Conservation (phyloP, 1,140 invertebrate species). For the Luehdorfia chinensis region DNA sequence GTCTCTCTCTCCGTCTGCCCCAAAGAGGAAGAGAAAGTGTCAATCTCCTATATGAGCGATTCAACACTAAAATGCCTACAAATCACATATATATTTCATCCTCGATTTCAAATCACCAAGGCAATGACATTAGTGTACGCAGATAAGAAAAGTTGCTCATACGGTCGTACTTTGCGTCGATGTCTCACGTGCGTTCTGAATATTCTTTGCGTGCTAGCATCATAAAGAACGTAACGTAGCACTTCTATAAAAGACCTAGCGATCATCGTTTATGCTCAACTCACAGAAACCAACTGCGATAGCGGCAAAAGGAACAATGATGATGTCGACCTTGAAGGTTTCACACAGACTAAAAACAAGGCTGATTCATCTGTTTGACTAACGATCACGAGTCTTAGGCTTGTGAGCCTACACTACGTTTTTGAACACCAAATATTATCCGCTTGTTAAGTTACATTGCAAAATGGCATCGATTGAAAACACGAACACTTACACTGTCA, state of each 20-base stretch:
- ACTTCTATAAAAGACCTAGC: slow-evolving; percentile 41
- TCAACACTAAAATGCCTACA: no score
- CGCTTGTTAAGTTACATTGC: no score
- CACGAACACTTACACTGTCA: no score
- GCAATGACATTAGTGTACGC: slow-evolving; percentile 26
- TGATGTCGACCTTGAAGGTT: slow-evolving; percentile 46
- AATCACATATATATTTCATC: no score
- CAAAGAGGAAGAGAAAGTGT: slow-evolving; percentile 32
- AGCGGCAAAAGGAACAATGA: slow-evolving; percentile 14
- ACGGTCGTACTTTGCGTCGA: slow-evolving; percentile 25
- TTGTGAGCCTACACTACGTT: background rate
- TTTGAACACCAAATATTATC: no score
- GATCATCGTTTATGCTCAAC: slow-evolving; percentile 24
- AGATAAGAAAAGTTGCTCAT: slow-evolving; percentile 14
- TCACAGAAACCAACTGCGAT: slow-evolving; percentile 27
- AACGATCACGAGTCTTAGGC: background rate
- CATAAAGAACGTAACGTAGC: slow-evolving; percentile 38
- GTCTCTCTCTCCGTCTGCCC: slow-evolving; percentile 60
- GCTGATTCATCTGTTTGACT: slow-evolving; percentile 48
- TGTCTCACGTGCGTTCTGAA: slow-evolving; percentile 23
- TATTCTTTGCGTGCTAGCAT: slow-evolving; percentile 28
- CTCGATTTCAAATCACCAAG: slow-evolving; percentile 12
- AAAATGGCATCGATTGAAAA: no score
- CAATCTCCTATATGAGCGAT: background rate
- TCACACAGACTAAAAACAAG: slow-evolving; percentile 21